Percentiles rank a stretch among this genome's conserved stretches.
Conservation (phyloP, 1,140 invertebrate genomes). For the Pseudobourletiella spinata region DNA sequence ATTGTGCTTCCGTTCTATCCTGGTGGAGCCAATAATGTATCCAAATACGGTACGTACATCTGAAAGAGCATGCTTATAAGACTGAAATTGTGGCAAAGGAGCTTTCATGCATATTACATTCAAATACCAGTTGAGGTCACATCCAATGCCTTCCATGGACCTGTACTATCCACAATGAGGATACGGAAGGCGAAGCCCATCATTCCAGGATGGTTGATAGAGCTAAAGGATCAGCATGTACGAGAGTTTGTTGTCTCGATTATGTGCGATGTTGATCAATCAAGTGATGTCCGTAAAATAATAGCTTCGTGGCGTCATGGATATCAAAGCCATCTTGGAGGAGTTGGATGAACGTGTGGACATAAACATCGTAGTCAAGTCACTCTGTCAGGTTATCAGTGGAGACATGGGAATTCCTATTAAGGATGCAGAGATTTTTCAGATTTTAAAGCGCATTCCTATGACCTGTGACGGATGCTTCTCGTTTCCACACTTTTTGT, state of each 20-base stretch:
- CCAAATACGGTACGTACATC: background rate
- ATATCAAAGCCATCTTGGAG: background rate
- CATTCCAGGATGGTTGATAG: constrained; percentile 24
- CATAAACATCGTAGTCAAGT: background rate
- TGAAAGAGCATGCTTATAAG: too few species aligned
- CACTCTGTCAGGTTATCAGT: background rate
- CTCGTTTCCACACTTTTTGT: constrained; percentile 27
- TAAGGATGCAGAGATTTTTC: background rate
- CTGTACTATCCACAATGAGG: background rate
- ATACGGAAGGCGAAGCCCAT: constrained; percentile 4
- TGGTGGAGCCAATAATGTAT: background rate
- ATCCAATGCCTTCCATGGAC: background rate
- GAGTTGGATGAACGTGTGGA: background rate
- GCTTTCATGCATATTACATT: too few species aligned
- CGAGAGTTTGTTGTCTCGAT: too few species aligned
- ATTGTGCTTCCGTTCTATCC: background rate
- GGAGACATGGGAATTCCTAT: background rate
- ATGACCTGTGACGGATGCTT: background rate
- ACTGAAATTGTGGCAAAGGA: too few species aligned
- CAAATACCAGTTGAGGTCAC: too few species aligned
- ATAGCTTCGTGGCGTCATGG: background rate
- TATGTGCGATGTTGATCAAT: too few species aligned
- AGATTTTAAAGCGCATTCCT: constrained; percentile 11
- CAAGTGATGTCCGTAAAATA: too few species aligned
- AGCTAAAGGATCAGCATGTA: constrained; percentile 13